Percentiles rank a stretch among this genome's conserved stretches.
Evolutionary conservation across 2,797 vertebrate species (phyloP).

Genomic region (Enteromius paludinosus): DNA sequence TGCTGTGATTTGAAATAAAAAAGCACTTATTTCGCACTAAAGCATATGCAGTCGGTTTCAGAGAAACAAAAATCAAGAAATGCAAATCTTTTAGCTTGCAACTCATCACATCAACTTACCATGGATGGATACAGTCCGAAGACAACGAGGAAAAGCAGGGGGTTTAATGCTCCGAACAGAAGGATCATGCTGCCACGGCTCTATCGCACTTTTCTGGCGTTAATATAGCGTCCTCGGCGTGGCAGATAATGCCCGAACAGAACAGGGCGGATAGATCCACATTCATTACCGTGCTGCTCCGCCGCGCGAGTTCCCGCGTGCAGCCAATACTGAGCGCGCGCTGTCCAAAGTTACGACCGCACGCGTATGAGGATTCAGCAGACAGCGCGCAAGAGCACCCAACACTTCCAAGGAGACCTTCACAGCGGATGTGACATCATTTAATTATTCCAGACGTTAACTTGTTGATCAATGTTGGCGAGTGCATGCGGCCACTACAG

Average conservation of each 20-base stretch:
- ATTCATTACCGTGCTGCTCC: slow-evolving; percentile 56
- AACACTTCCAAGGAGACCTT: slow-evolving; percentile 60
- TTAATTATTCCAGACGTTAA: slow-evolving; percentile 51
- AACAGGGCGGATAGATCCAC: slow-evolving; percentile 61
- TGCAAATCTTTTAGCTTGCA: neutral
- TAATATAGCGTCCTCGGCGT: slow-evolving; percentile 72
- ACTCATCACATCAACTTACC: slow-evolving; percentile 78
- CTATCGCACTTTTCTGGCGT: slow-evolving; percentile 69
- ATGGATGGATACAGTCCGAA: slow-evolving; percentile 88
- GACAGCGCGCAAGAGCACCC: neutral
- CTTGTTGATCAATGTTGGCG: slow-evolving; percentile 1
- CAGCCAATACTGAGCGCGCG: slow-evolving; percentile 72
- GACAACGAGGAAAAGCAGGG: slow-evolving; percentile 84
- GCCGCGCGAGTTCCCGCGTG: slow-evolving; percentile 60
- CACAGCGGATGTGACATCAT: slow-evolving; percentile 85
- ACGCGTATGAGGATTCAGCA: slow-evolving; percentile 36
- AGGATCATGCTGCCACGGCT: slow-evolving; percentile 86
- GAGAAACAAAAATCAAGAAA: neutral
- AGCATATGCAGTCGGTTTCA: neutral
- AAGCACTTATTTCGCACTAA: neutral
- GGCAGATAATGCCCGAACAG: slow-evolving; percentile 68
- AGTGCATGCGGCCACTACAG: neutral
- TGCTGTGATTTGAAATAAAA: neutral
- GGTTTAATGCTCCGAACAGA: slow-evolving; percentile 80
- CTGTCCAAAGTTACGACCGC: slow-evolving; percentile 78